These are phyloP conservation scores for Morelia viridis DNA, from an alignment of 2,797 vertebrate genomes.

Conservation along the genomic window DNA sequence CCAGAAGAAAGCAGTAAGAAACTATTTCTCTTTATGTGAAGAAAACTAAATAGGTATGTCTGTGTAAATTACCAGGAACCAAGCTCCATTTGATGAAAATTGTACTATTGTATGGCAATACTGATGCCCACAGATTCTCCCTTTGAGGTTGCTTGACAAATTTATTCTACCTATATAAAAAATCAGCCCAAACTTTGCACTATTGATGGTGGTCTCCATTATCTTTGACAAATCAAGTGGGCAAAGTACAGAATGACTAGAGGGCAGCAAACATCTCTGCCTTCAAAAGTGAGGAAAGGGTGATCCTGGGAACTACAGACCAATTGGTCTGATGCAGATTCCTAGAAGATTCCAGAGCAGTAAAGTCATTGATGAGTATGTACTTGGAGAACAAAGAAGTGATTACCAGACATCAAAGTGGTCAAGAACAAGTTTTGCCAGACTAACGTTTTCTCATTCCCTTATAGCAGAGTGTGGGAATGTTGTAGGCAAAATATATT, in stretches of 20 bases:
- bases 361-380: not conserved
- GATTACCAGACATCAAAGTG: not conserved
- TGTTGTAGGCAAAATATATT: not conserved
- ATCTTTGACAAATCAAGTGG: not conserved
- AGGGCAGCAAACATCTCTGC: not conserved
- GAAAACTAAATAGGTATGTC: not conserved
- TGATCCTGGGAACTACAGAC: not conserved
- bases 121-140: not conserved
- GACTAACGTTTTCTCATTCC: not conserved
- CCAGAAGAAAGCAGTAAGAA: not conserved
- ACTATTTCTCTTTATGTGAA: not conserved
- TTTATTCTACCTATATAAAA: not conserved
- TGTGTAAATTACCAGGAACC: not conserved
- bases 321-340: not conserved
- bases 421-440: not conserved
- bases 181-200: not conserved
- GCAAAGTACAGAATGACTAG: not conserved
- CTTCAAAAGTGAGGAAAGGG: not conserved
- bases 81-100: not conserved
- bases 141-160: not conserved
- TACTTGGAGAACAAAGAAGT: not conserved
- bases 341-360: not conserved
- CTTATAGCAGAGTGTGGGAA: not conserved
- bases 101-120: not conserved
- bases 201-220: not conserved